A percentile compares a stretch with the other conserved stretches of the same genome.
Conservation (phyloP, 2,888 invertebrate genomes). For the Caenorhabditis drosophilae region DNA sequence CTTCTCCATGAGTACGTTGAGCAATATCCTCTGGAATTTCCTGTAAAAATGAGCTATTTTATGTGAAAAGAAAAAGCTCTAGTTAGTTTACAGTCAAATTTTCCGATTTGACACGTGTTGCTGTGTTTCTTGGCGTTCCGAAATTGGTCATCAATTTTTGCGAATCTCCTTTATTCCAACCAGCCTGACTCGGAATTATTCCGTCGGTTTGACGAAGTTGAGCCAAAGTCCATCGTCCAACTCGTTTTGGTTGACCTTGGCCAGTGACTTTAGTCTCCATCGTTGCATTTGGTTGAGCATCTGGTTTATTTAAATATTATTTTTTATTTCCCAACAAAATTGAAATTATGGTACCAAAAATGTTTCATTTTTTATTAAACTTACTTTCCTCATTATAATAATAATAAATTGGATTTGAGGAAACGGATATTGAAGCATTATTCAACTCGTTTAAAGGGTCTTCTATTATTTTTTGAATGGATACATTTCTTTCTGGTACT, state of each 20-base stretch:
- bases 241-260: conserved; percentile 56
- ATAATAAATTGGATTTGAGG: conserved; percentile 24
- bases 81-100: conserved; percentile 53
- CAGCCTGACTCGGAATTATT: conserved; percentile 69
- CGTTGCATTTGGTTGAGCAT: conserved; percentile 67
- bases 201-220: conserved; percentile 69
- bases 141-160: conserved; percentile 70
- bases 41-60: conserved; percentile 27
- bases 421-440: conserved; percentile 9
- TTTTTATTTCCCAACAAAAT: neutral
- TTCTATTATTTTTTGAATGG: neutral
- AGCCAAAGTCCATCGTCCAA: conserved; percentile 68
- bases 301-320: conserved; percentile 12
- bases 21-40: conserved; percentile 68
- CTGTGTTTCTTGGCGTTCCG: conserved; percentile 69
- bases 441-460: neutral
- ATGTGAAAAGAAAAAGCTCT: neutral
- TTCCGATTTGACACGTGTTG: conserved; percentile 61
- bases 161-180: conserved; percentile 70
- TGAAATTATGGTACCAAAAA: neutral
- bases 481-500: neutral
- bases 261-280: conserved; percentile 69
- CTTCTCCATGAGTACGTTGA: conserved; percentile 65
- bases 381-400: conserved; percentile 4
- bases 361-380: neutral